Conservation (phyloP, 2,797 vertebrate species). For the Moxostoma hubbsi region DNA sequence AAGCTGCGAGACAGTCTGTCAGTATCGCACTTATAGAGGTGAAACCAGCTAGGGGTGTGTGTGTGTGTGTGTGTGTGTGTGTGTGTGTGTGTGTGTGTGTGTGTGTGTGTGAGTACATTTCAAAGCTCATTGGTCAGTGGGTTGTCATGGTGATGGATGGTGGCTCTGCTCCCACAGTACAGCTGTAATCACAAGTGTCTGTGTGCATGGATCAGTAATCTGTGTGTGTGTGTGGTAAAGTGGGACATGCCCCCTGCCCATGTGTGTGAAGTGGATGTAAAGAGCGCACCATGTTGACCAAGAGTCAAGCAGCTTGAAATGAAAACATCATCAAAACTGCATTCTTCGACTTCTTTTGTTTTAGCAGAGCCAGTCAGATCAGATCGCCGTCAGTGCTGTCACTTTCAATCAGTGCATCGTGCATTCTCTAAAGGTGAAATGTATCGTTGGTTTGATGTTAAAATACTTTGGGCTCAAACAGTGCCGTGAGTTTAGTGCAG, state of each 20-base stretch:
- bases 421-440: background rate
- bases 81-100: no score
- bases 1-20: constrained; percentile 54
- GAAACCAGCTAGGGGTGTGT: background rate
- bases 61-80: background rate
- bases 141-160: constrained; percentile 47
- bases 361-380: background rate
- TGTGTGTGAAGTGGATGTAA: background rate
- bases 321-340: background rate
- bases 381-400: background rate
- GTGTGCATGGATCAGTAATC: constrained; percentile 37
- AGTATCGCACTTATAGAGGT: constrained; percentile 53
- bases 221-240: constrained; percentile 8
- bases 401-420: background rate
- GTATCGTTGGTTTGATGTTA: no score
- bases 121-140: constrained; percentile 48
- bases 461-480: no score
- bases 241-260: background rate
- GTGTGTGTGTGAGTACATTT: no score
- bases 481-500: no score
- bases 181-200: constrained; percentile 45
- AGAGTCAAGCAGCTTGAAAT: constrained; percentile 5
- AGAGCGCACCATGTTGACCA: background rate
- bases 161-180: constrained; percentile 30
- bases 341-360: constrained; percentile 10